A percentile compares a stretch with the other conserved stretches of the same genome.
Evolutionary conservation across 2,113 vertebrate species (phyloP).

Genomic region (Pao palembangensis): DNA sequence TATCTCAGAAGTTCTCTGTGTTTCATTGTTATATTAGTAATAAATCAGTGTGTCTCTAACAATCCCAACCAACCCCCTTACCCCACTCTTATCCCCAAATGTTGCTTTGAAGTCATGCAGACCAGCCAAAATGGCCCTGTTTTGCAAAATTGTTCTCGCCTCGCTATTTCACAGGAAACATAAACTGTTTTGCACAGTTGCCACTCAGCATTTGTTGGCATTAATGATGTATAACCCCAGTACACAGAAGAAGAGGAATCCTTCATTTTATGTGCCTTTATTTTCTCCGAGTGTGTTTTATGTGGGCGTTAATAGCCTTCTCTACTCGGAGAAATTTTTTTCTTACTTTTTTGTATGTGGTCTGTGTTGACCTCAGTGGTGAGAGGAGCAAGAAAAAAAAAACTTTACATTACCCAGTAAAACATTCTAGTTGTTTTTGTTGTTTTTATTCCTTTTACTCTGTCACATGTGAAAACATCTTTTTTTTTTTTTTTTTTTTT

Average conservation of each 20-base stretch:
- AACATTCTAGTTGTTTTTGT: slow-evolving; percentile 10
- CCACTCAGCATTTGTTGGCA: background rate
- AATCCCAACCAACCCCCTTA: no score
- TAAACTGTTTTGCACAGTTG: background rate
- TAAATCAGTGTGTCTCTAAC: background rate
- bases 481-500: no score
- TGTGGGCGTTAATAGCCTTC: slow-evolving; percentile 48
- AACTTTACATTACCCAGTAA: slow-evolving; percentile 29
- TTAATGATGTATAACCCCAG: slow-evolving; percentile 2
- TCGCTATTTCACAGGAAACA: no score
- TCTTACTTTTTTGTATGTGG: slow-evolving; percentile 18
- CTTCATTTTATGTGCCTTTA: slow-evolving; percentile 16
- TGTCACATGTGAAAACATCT: no score
- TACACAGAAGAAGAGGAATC: slow-evolving; percentile 24
- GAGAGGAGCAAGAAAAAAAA: slow-evolving; percentile 29
- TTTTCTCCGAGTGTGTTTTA: slow-evolving; percentile 34
- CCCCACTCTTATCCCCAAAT: no score
- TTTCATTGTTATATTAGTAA: slow-evolving; percentile 41
- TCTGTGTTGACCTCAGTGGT: slow-evolving; percentile 46
- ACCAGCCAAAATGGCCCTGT: no score
- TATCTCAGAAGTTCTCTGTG: slow-evolving; percentile 33
- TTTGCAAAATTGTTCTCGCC: background rate
- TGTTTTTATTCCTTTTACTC: no score
- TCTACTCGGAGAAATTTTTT: slow-evolving; percentile 18
- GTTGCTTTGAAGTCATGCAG: no score